Conservation (phyloP, 1,140 invertebrate species). For the Apis dorsata region DNA sequence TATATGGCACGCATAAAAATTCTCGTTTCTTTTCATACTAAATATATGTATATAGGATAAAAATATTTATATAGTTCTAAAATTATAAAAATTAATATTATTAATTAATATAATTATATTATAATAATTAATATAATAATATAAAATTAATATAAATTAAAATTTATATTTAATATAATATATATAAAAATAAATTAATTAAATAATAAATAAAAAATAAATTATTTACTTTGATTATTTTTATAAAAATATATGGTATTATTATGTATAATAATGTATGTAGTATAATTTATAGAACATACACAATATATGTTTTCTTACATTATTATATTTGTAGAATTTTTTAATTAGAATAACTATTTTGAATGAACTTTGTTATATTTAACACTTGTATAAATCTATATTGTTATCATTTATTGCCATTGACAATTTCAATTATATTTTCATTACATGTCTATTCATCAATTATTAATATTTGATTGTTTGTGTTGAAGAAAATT, state of each 20-base stretch:
- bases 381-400: neutral
- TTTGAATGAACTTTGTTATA: neutral
- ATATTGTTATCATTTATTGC: neutral
- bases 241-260: neutral
- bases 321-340: neutral
- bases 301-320: too few relatives aligned
- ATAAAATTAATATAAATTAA: neutral
- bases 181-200: too few relatives aligned
- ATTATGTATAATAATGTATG: neutral
- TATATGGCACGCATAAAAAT: conserved; percentile 28
- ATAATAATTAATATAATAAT: too few relatives aligned
- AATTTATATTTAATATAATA: too few relatives aligned
- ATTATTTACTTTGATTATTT: neutral
- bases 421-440: conserved; percentile 52
- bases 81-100: neutral
- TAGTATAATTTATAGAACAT: too few relatives aligned
- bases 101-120: too few relatives aligned
- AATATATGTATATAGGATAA: neutral
- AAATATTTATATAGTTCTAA: neutral
- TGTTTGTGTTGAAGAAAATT: conserved; percentile 31
- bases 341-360: too few relatives aligned
- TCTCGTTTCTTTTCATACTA: conserved; percentile 9
- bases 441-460: conserved; percentile 43
- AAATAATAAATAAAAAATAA: too few relatives aligned
- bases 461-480: conserved; percentile 43